phyloP scores from a whole-genome alignment of 2,797 vertebrate species.

The Discoglossus pictus region DNA sequence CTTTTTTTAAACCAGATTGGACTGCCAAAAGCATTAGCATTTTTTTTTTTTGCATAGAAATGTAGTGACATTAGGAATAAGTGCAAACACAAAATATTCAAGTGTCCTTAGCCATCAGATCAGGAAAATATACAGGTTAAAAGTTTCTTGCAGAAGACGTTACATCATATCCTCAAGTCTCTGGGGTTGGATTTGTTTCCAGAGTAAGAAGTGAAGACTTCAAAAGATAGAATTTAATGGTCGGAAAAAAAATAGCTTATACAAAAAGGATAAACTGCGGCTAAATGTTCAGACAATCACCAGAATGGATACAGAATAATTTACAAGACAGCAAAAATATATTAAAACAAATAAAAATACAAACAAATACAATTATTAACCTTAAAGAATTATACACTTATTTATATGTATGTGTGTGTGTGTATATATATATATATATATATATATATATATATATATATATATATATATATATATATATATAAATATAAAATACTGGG shows the following conservation, averaged over 20 bases:
- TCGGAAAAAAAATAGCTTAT: slow-evolving; percentile 1
- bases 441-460: no score
- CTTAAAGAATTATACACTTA: no score
- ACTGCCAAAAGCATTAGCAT: slow-evolving; percentile 61
- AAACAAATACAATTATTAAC: not conserved
- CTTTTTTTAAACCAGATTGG: slow-evolving; percentile 70
- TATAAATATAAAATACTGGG: no score
- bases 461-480: no score
- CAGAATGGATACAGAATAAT: not conserved
- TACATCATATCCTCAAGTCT: not conserved
- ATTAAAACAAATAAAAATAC: not conserved
- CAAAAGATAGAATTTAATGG: no score
- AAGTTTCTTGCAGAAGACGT: not conserved
- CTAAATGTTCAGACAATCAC: not conserved
- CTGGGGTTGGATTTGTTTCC: no score
- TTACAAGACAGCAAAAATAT: not conserved
- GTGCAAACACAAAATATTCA: slow-evolving; percentile 80
- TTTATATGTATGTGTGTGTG: no score
- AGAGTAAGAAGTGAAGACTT: not conserved
- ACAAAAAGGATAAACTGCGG: not conserved
- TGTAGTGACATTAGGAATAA: slow-evolving; percentile 78
- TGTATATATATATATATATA: no score
- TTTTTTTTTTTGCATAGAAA: slow-evolving; percentile 86
- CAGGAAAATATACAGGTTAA: not conserved
- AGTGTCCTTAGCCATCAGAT: slow-evolving; percentile 67